A percentile compares a stretch with the other conserved stretches of the same genome.
Conservation (phyloP, 2,113 vertebrate genomes). For the Thymallus thymallus region DNA sequence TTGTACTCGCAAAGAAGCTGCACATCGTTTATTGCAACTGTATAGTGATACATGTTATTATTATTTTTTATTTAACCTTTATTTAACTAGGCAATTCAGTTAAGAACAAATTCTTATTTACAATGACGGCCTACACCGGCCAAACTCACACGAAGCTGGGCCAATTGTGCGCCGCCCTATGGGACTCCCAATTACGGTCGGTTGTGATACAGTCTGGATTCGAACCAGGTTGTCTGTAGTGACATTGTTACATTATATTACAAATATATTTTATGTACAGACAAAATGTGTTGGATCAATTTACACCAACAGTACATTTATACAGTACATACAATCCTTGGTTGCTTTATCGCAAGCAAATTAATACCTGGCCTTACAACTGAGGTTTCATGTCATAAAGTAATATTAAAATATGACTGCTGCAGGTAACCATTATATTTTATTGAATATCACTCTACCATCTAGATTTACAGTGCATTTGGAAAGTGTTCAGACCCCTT, state of each 20-base stretch:
- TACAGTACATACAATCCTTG: conserved; percentile 78
- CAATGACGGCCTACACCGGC: no score
- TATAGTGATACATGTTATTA: conserved; percentile 53
- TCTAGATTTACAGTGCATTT: background rate
- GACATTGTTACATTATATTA: conserved; percentile 72
- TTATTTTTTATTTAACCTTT: no score
- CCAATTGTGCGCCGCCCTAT: no score
- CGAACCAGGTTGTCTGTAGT: no score
- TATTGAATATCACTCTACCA: background rate
- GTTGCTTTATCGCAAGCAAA: conserved; percentile 59
- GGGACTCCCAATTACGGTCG: no score
- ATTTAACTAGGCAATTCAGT: no score
- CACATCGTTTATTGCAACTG: conserved; percentile 72
- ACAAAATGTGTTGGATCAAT: conserved; percentile 59
- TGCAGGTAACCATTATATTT: background rate
- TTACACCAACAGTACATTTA: conserved; percentile 69
- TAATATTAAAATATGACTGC: conserved; percentile 29
- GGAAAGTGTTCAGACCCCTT: no score
- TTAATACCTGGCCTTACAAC: conserved; percentile 36
- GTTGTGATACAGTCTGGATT: no score
- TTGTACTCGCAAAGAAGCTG: conserved; percentile 29
- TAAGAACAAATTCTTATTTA: no score
- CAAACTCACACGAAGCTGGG: no score
- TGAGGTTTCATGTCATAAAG: conserved; percentile 21
- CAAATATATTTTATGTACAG: conserved; percentile 75